Evolutionary conservation across 2,113 vertebrate genomes (phyloP).

Genomic region (Lycaon pictus): DNA sequence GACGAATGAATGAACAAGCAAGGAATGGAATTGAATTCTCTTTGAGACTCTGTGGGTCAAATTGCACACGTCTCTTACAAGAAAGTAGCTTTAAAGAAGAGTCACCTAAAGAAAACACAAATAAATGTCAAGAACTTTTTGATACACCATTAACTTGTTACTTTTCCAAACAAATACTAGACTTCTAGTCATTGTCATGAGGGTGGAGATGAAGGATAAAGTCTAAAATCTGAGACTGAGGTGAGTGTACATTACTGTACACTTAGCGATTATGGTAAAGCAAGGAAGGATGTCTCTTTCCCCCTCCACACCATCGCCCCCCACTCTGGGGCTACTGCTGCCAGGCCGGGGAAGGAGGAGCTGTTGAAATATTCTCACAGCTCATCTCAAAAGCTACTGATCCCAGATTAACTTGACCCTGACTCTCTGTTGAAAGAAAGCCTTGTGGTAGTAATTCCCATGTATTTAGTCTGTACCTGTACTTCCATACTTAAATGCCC

Average conservation of each 20-base stretch:
- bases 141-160: not conserved
- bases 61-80: constrained; percentile 38
- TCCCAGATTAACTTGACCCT: not conserved
- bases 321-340: no score
- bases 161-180: not conserved
- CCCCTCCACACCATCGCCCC: not conserved
- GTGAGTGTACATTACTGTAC: not conserved
- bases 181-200: not conserved
- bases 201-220: fast-evolving
- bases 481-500: not conserved
- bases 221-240: not conserved
- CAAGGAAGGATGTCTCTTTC: not conserved
- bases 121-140: not conserved
- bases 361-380: not conserved
- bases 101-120: not conserved
- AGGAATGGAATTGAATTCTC: not conserved
- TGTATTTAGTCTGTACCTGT: constrained; percentile 45
- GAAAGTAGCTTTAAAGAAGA: not conserved
- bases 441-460: constrained; percentile 34
- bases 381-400: not conserved
- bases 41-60: constrained; percentile 26
- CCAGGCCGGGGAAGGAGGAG: not conserved
- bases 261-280: not conserved
- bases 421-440: not conserved
- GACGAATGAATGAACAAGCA: constrained; percentile 43